A percentile compares a stretch with the other conserved stretches of the same genome.
Conservation (phyloP, 2,888 invertebrate genomes). For the Heliconius ethilla region DNA sequence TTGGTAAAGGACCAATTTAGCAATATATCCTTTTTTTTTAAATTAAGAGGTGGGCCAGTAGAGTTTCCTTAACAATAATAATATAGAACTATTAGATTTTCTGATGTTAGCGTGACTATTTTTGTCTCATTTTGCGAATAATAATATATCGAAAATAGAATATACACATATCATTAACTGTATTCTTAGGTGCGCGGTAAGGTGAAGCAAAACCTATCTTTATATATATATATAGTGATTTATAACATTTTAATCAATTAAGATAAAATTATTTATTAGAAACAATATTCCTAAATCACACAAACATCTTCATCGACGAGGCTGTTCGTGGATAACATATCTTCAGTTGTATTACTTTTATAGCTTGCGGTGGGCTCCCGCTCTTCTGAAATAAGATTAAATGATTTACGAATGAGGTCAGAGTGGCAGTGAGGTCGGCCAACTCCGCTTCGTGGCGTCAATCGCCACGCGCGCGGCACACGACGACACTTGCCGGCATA, state of each 20-base stretch:
- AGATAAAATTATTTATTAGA: conserved; percentile 5
- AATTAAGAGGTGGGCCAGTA: too few species aligned
- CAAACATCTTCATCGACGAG: conserved; percentile 45
- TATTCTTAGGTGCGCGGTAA: background rate
- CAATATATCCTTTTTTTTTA: too few species aligned
- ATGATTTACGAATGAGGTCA: conserved; percentile 81
- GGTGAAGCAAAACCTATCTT: background rate
- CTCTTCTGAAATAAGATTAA: conserved; percentile 70
- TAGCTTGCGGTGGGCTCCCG: conserved; percentile 61
- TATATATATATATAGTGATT: background rate
- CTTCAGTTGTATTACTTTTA: conserved; percentile 54
- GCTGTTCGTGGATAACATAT: conserved; percentile 45
- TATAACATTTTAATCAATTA: background rate
- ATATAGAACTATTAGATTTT: background rate
- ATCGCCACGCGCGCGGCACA: conserved; percentile 65
- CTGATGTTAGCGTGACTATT: too few species aligned
- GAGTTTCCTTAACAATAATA: background rate
- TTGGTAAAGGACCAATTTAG: background rate
- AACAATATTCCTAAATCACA: conserved; percentile 45
- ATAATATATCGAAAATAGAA: background rate
- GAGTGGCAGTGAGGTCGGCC: conserved; percentile 68
- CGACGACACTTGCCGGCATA: conserved; percentile 50
- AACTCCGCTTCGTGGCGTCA: conserved; percentile 56
- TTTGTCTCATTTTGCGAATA: too few species aligned
- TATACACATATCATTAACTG: background rate